Base-by-base conservation (phyloP, 2,113 vertebrate genomes). In the Neoarius graeffei region DNA sequence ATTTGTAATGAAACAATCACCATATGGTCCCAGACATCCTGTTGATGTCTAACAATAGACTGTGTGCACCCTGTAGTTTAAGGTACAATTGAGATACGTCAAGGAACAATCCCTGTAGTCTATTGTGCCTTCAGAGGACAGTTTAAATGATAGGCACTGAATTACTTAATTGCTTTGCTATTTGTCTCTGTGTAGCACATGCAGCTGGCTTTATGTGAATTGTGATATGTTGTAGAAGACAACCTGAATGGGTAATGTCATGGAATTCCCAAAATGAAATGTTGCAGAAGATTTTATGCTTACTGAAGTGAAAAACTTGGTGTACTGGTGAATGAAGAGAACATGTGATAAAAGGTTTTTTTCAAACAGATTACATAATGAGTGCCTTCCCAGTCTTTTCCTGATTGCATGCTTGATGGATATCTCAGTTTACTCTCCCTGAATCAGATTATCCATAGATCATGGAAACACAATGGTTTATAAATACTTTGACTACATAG, bases 1-100 rank as follows among this genome's bases (percentile, higher is more conserved):
- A 84, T 86, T 87, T 86, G 84, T 88, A 85, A 86, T 86, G 88
- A 90, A 89, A 88, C 88, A 76, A 86, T 89, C 88, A 62, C 83
- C 83, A 76, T 82, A 88, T 85, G 85, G 84, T 56, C 83, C 23
- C 86, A 85, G 77, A 59, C 83, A 85, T 30, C 77, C 76, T 11
- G 50, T 54, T 67, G 83, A 82, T 56, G 5, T 59, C 87, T n/a
- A 86, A 50, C 80, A 67, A 85, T 30, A 81, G 50, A 74, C 69
- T 35, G 56, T 23, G 17, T 64, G 74, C 8, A 5, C 83, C 48
- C 56, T 87, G 89, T 84, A 62, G 86, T 89, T 87, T 67, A 85
- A 85, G 57, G 77, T 64, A 85, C 69, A 85, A 87, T 73, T 27
- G 52, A 60, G 48, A 81, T 35, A 56, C 85, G 83, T 71, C 76